A percentile compares a stretch with the other conserved stretches of the same genome.
phyloP scores from a whole-genome alignment of 1,140 invertebrate species.

The Drosophila virilis region DNA sequence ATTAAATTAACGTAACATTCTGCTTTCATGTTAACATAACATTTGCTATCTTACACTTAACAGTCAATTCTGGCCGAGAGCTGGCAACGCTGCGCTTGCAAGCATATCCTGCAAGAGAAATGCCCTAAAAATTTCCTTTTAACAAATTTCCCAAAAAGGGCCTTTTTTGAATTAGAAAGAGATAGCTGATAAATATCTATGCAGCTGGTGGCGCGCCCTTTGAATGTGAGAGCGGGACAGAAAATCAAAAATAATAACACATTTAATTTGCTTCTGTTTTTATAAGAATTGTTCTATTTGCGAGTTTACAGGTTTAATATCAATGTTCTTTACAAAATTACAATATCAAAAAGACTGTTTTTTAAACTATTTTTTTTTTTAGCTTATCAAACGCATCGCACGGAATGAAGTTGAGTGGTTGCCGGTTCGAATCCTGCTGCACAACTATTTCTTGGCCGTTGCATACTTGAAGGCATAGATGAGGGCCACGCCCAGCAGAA shows the following conservation, averaged over 20 bases:
- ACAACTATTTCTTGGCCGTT: slow-evolving; percentile 41
- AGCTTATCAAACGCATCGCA: not conserved
- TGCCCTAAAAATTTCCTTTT: too few relatives aligned
- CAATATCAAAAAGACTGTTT: not conserved
- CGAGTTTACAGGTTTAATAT: not conserved
- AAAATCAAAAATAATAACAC: too few relatives aligned
- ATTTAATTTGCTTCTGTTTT: too few relatives aligned
- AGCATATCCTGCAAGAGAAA: too few relatives aligned
- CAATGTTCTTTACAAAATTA: slow-evolving; percentile 3
- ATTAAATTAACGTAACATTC: too few relatives aligned
- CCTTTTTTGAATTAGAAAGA: slow-evolving; percentile 3
- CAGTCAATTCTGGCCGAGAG: not conserved
- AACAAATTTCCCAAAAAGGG: too few relatives aligned
- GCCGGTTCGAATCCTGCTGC: not conserved
- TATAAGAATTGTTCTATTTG: too few relatives aligned
- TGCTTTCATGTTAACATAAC: too few relatives aligned
- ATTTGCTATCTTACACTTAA: not conserved
- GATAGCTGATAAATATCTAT: not conserved
- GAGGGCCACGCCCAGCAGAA: slow-evolving; percentile 79
- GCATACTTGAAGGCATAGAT: slow-evolving; percentile 67
- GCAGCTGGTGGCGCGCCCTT: too few relatives aligned
- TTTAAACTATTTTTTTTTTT: too few relatives aligned
- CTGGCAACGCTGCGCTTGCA: too few relatives aligned
- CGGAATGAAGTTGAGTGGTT: slow-evolving; percentile 51
- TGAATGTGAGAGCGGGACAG: too few relatives aligned